Evolutionary conservation across 1,140 invertebrate species (phyloP).

Genomic region (Philotrypesis tridentata): DNA sequence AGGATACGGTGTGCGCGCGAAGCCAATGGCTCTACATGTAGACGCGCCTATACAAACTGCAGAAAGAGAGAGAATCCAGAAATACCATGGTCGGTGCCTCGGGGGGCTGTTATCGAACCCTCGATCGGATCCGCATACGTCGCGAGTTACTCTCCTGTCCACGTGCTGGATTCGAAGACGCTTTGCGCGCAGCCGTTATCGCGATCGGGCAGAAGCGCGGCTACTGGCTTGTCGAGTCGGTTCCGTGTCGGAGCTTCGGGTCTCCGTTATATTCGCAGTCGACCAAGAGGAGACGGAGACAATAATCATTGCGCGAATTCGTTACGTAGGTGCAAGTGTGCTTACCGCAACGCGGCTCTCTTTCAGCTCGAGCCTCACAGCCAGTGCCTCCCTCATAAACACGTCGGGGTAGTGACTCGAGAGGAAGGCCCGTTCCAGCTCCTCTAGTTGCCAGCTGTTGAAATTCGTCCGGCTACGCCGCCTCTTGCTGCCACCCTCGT

Average conservation of each 20-base stretch:
- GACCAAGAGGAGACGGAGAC: too few species aligned
- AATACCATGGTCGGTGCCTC: conserved; percentile 58
- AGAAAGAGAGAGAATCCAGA: conserved; percentile 39
- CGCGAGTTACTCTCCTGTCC: background rate
- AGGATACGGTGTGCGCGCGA: conserved; percentile 38
- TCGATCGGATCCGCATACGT: conserved; percentile 48
- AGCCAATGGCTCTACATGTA: conserved; percentile 47
- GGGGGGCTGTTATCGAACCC: conserved; percentile 57
- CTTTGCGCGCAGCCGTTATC: background rate
- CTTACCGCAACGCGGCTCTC: conserved; percentile 98
- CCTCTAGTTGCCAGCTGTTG: conserved; percentile 98
- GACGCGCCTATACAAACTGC: conserved; percentile 70
- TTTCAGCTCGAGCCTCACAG: conserved; percentile 95
- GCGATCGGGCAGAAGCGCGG: background rate
- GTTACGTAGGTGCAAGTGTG: background rate
- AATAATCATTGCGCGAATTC: background rate
- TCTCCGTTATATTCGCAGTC: too few species aligned
- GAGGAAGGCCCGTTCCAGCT: conserved; percentile 96
- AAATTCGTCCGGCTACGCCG: conserved; percentile 97
- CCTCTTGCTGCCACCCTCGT: conserved; percentile 82
- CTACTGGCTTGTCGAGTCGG: too few species aligned
- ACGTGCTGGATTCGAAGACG: background rate
- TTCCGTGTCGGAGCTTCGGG: too few species aligned
- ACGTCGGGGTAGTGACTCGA: conserved; percentile 98
- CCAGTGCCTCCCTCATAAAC: conserved; percentile 97